These are phyloP conservation scores for Cacatua alba DNA, from an alignment of 2,113 vertebrate species.

Conservation along the genomic window DNA sequence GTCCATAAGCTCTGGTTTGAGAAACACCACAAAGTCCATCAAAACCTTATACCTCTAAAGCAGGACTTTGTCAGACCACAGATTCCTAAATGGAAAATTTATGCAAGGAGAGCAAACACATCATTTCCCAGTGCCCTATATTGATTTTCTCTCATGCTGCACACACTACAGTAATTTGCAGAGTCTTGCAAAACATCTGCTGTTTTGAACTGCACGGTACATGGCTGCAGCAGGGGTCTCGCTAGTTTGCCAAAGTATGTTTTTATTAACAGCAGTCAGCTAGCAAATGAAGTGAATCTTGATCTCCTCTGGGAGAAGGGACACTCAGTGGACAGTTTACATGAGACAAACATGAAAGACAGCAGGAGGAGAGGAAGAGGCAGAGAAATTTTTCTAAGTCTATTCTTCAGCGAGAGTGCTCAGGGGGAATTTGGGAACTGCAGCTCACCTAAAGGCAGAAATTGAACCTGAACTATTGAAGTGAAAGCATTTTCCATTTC, in stretches of 20 bases:
- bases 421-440: background rate
- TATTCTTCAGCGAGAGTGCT: background rate
- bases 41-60: background rate
- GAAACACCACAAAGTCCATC: background rate
- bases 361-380: background rate
- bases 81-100: background rate
- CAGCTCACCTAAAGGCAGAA: background rate
- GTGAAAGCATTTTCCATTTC: background rate
- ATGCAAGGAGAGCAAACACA: accelerated
- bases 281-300: background rate
- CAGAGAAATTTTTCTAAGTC: background rate
- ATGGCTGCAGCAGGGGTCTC: background rate
- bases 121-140: background rate
- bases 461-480: background rate
- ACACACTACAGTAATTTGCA: background rate
- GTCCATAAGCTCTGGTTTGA: background rate
- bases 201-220: background rate
- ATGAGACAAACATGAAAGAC: background rate
- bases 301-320: background rate
- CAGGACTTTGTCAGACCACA: background rate
- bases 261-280: background rate
- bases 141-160: background rate
- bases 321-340: accelerated
- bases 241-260: background rate
- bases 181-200: background rate